Evolutionary conservation across 1,140 invertebrate genomes (phyloP).

Genomic region (Dufourea novaeangliae): DNA sequence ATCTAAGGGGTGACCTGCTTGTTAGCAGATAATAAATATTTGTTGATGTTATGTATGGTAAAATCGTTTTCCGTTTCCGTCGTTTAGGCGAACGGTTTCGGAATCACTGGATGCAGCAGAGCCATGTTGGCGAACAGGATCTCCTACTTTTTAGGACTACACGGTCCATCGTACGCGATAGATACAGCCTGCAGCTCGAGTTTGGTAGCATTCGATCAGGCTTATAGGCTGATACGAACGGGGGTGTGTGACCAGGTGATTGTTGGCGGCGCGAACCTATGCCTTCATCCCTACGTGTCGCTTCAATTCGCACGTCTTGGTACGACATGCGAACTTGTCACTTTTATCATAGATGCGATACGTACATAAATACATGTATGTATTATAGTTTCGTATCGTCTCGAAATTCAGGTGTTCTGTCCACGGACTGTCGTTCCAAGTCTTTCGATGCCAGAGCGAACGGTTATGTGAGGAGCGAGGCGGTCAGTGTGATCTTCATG

Average conservation of each 20-base stretch:
- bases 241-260: constrained; percentile 93
- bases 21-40: not conserved
- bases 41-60: too few relatives aligned
- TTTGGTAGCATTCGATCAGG: constrained; percentile 91
- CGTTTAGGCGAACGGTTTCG: constrained; percentile 76
- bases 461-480: constrained; percentile 90
- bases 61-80: not conserved
- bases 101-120: constrained; percentile 87
- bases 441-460: constrained; percentile 92
- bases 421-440: constrained; percentile 92
- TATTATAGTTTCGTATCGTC: too few relatives aligned
- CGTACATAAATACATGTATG: too few relatives aligned
- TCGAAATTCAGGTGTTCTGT: constrained; percentile 87
- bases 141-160: constrained; percentile 88
- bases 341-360: too few relatives aligned
- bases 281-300: constrained; percentile 92
- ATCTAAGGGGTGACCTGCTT: not conserved
- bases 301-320: constrained; percentile 87
- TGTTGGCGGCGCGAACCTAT: constrained; percentile 92
- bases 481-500: constrained; percentile 89
- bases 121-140: constrained; percentile 96
- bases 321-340: constrained; percentile 44
- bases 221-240: constrained; percentile 88
- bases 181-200: constrained; percentile 96
- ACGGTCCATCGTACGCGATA: constrained; percentile 90